Evolutionary conservation across 2,888 invertebrate genomes (phyloP), one percentile per base, ranked within the genome.

Genomic region (Luperina nickerlii): DNA sequence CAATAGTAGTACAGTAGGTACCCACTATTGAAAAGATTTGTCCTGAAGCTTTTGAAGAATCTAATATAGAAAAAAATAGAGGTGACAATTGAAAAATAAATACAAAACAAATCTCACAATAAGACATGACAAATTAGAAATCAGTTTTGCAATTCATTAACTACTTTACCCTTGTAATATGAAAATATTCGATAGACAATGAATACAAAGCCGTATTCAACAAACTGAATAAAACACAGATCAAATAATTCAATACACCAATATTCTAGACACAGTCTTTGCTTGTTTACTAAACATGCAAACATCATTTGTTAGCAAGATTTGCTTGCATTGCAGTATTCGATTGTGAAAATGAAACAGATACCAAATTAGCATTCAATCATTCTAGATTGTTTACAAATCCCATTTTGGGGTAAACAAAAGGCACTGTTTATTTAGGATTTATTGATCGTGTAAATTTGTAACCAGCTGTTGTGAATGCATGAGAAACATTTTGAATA

Each of bases 321-420:
- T 77, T 78, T 51, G 57, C n/a, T 24, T 24, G 60, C 48, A 51
- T 84, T 83, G 80, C 80, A 82, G 82, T 70, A 75, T 32, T 42
- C 45, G 66, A 81, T 88, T 84, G 67, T 74, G 62, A 78, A 81
- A 81, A 79, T 70, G 68, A 83, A 83, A 73, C 83, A 78, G n/a
- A 60, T 38, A 68, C n/a, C 57, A 57, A 57, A 80, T 72, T 27
- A 57, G n/a, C 71, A 78, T 48, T 51, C 15, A 51, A 24, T 32
- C 5, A 51, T 51, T 63, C 48, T 54, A 51, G 20, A 60, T 57
- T 72, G 63, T 72, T 73, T 60, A 76, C 60, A 66, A 82, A 66
- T 54, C 51, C 65, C 7, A 32, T 38, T 66, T 67, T 66, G 8
- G 7, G 18, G 24, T 38, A 75, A 76, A 82, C 60, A 54, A 62